Conservation (phyloP, 2,888 invertebrate species). For the Criorhina ranunculi region DNA sequence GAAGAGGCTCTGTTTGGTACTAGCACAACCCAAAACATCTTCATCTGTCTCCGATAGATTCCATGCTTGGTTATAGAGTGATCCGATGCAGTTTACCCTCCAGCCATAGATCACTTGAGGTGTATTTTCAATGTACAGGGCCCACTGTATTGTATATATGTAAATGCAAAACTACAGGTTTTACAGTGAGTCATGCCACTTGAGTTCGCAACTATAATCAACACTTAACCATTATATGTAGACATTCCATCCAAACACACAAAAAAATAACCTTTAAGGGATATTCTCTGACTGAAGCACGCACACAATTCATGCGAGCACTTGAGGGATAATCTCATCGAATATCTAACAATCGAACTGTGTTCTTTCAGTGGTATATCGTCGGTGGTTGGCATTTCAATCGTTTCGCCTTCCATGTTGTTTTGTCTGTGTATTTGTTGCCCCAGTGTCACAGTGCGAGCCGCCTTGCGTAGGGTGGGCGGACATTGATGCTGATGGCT, state of each 20-base stretch:
- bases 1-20: too few relatives aligned
- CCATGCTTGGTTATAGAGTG: too few relatives aligned
- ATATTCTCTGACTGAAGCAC: slow-evolving; percentile 49
- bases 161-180: not conserved
- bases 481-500: slow-evolving; percentile 60
- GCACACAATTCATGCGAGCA: slow-evolving; percentile 59
- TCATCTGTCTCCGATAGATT: too few relatives aligned
- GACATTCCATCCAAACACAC: not conserved
- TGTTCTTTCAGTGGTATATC: slow-evolving; percentile 52
- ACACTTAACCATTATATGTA: slow-evolving; percentile 11
- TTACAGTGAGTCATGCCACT: not conserved
- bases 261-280: slow-evolving; percentile 25
- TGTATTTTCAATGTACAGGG: not conserved
- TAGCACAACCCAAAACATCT: too few relatives aligned
- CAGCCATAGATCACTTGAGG: too few relatives aligned
- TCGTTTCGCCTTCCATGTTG: slow-evolving; percentile 50
- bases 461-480: slow-evolving; percentile 19
- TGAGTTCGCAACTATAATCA: slow-evolving; percentile 27
- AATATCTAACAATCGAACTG: slow-evolving; percentile 62
- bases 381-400: slow-evolving; percentile 53
- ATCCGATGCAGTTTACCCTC: too few relatives aligned
- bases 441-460: slow-evolving; percentile 24
- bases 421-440: slow-evolving; percentile 33
- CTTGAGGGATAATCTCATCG: slow-evolving; percentile 48
- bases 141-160: slow-evolving; percentile 3